phyloP scores from a whole-genome alignment of 2,113 vertebrate genomes.

The Daboia siamensis region DNA sequence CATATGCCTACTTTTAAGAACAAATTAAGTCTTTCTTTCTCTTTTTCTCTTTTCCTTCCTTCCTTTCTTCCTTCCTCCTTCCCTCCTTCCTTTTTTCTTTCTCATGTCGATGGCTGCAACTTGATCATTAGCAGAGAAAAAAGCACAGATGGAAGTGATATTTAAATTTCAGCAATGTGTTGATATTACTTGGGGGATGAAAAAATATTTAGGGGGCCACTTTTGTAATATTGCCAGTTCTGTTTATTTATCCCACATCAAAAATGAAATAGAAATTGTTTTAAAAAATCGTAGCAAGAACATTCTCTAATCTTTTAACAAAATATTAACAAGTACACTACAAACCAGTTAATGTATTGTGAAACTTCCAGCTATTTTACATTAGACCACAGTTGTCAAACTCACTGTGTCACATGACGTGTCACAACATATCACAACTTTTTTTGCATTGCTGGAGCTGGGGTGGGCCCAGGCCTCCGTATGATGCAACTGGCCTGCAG shows the following conservation, averaged over 20 bases:
- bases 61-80: neutral
- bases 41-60: neutral
- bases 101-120: slow-evolving; percentile 53
- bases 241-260: slow-evolving; percentile 25
- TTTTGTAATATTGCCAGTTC: slow-evolving; percentile 41
- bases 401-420: no score
- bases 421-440: no score
- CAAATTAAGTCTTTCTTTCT: slow-evolving; percentile 3
- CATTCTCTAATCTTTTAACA: neutral
- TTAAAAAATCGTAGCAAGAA: neutral
- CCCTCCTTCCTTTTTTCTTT: neutral
- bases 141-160: slow-evolving; percentile 46
- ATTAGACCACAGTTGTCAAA: no score
- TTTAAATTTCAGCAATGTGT: slow-evolving; percentile 36
- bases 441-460: neutral
- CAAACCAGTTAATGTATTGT: neutral
- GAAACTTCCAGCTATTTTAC: neutral
- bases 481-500: no score
- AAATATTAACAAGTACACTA: neutral
- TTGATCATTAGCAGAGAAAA: slow-evolving; percentile 63
- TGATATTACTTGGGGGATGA: slow-evolving; percentile 45
- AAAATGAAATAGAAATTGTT: slow-evolving; percentile 11
- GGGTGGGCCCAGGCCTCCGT: no score
- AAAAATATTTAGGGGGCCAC: slow-evolving; percentile 60
- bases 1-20: slow-evolving; percentile 53